Conservation (phyloP, 2,888 invertebrate genomes). For the Calephelis perditalis region DNA sequence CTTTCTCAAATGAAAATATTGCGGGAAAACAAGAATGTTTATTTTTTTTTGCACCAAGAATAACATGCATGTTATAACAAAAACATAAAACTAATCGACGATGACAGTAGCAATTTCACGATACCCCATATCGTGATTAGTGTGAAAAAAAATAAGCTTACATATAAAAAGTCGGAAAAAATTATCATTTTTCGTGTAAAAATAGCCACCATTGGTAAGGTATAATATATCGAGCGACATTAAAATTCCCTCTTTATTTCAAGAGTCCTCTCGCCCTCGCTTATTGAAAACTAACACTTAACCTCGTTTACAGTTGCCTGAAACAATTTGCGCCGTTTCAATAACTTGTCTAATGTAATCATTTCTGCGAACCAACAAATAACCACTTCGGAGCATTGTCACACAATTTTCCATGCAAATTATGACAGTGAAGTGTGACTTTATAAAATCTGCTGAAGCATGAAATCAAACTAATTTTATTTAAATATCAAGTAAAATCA, state of each 20-base stretch:
- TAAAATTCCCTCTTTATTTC: neutral
- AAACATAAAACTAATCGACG: no score
- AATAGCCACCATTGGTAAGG: neutral
- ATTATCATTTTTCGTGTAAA: neutral
- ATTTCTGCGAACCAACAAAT: slow-evolving; percentile 14
- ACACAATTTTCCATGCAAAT: neutral
- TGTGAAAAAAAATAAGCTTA: no score
- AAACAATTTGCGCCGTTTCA: slow-evolving; percentile 16
- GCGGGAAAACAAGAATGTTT: no score
- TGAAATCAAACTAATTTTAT: neutral
- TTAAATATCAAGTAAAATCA: neutral
- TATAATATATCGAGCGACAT: neutral
- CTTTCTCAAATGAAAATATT: no score
- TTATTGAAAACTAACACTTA: slow-evolving; percentile 20
- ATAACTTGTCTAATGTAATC: slow-evolving; percentile 18
- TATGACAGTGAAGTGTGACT: neutral
- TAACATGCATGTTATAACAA: no score
- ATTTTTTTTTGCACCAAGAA: no score
- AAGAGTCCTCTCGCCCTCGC: slow-evolving; percentile 5
- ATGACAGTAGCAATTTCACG: no score
- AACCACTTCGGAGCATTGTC: slow-evolving; percentile 4
- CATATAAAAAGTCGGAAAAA: no score
- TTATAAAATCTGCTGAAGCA: neutral
- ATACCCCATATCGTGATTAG: no score
- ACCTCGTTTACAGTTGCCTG: slow-evolving; percentile 5